A percentile compares a stretch with the other conserved stretches of the same genome.
Conservation (phyloP, 2,113 vertebrate genomes). For the Sisor rabdophorus region DNA sequence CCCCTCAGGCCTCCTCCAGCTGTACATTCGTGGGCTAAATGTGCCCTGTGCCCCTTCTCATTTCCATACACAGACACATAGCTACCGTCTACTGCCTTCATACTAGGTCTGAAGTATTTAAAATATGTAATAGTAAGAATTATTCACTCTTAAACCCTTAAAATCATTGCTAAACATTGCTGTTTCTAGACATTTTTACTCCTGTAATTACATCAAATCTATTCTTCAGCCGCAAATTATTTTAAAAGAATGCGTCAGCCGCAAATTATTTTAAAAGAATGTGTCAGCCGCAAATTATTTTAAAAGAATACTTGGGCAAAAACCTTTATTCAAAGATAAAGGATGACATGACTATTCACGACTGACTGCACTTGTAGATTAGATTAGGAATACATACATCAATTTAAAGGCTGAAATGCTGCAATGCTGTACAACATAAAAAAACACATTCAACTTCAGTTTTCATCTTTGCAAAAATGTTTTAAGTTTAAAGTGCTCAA, state of each 20-base stretch:
- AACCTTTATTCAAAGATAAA: neutral
- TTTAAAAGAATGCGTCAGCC: neutral
- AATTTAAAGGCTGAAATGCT: neutral
- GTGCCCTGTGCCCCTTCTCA: slow-evolving; percentile 56
- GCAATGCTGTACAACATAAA: neutral
- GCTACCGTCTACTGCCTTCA: neutral
- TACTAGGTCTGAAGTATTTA: neutral
- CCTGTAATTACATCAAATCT: neutral
- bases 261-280: neutral
- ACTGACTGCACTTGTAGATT: neutral
- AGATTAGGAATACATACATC: neutral
- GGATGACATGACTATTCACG: neutral
- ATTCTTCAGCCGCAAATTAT: neutral
- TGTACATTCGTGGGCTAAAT: slow-evolving; percentile 58
- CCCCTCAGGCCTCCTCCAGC: slow-evolving; percentile 64
- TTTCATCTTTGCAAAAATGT: neutral
- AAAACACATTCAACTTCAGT: neutral
- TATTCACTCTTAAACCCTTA: neutral
- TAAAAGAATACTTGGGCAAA: too few species aligned
- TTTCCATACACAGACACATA: slow-evolving; percentile 8
- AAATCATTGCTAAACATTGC: neutral
- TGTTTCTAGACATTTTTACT: neutral
- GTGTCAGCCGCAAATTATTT: neutral
- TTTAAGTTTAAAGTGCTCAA: neutral
- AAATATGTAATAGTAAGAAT: neutral